Conservation (phyloP, 2,797 vertebrate genomes). For the Microctenopoma steveboyesi region DNA sequence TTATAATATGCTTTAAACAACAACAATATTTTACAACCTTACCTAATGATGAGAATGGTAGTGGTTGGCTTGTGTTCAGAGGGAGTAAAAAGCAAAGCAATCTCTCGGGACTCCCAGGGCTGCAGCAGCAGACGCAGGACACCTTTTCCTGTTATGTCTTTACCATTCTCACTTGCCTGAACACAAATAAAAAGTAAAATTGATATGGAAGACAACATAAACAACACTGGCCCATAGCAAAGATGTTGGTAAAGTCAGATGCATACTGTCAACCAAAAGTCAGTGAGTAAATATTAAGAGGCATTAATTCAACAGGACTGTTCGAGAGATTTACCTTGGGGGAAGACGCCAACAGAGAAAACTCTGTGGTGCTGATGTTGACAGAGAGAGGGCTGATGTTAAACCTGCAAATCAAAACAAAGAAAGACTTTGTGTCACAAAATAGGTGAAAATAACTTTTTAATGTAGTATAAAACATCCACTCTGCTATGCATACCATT, state of each 20-base stretch:
- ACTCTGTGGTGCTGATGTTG: constrained; percentile 93
- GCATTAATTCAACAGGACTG: background rate
- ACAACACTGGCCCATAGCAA: background rate
- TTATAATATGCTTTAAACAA: too few relatives aligned
- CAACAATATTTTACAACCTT: constrained; percentile 8
- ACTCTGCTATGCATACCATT: constrained; percentile 84
- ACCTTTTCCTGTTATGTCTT: constrained; percentile 28
- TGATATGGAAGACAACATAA: background rate
- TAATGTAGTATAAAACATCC: background rate
- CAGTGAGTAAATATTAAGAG: background rate
- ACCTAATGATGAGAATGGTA: constrained; percentile 95
- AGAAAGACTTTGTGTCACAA: background rate
- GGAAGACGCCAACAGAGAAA: constrained; percentile 84
- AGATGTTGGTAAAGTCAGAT: background rate
- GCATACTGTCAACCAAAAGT: background rate
- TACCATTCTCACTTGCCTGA: constrained; percentile 46
- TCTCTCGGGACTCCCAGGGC: constrained; percentile 88
- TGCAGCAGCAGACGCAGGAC: constrained; percentile 86
- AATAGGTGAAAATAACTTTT: background rate
- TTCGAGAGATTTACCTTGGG: constrained; percentile 70
- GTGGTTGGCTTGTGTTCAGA: constrained; percentile 90
- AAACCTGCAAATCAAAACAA: constrained; percentile 77
- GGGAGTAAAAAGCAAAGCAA: constrained; percentile 91
- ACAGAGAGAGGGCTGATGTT: constrained; percentile 86
- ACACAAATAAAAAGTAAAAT: constrained; percentile 3